Evolutionary conservation across 2,888 invertebrate species (phyloP).

Genomic region (Cactoblastis cactorum): DNA sequence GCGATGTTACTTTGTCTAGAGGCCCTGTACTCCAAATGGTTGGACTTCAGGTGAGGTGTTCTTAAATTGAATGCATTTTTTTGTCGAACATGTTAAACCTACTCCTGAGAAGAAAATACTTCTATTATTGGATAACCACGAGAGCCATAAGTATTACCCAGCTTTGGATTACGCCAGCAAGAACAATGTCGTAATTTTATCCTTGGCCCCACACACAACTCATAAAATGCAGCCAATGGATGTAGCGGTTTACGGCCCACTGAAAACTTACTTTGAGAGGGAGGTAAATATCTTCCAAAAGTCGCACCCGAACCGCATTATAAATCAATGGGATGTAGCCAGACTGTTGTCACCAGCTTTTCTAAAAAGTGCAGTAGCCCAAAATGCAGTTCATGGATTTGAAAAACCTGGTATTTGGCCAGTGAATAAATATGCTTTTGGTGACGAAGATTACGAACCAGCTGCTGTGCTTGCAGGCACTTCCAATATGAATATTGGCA

Average conservation of each 20-base stretch:
- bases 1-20: too few species aligned
- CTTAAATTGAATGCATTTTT: slow-evolving; percentile 27
- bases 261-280: slow-evolving; percentile 33
- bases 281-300: slow-evolving; percentile 26
- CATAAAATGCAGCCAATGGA: slow-evolving; percentile 34
- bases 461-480: too few species aligned
- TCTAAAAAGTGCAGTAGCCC: slow-evolving; percentile 4
- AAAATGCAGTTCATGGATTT: slow-evolving; percentile 26
- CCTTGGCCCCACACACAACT: slow-evolving; percentile 20
- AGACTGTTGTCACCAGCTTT: slow-evolving; percentile 24
- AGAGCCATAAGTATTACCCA: slow-evolving; percentile 14
- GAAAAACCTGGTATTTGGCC: slow-evolving; percentile 32
- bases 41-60: slow-evolving; percentile 28
- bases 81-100: slow-evolving; percentile 26
- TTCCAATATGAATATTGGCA: too few species aligned
- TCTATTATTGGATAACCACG: slow-evolving; percentile 31
- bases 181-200: slow-evolving; percentile 11
- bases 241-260: slow-evolving; percentile 31
- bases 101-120: slow-evolving; percentile 25
- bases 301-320: slow-evolving; percentile 28
- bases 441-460: slow-evolving; percentile 29
- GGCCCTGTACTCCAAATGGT: slow-evolving; percentile 25
- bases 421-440: slow-evolving; percentile 28
- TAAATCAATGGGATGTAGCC: slow-evolving; percentile 27
- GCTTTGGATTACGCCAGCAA: slow-evolving; percentile 9